These are phyloP conservation scores for Lucifuga dentata DNA, from an alignment of 2,113 vertebrate genomes.

Conservation along the genomic window DNA sequence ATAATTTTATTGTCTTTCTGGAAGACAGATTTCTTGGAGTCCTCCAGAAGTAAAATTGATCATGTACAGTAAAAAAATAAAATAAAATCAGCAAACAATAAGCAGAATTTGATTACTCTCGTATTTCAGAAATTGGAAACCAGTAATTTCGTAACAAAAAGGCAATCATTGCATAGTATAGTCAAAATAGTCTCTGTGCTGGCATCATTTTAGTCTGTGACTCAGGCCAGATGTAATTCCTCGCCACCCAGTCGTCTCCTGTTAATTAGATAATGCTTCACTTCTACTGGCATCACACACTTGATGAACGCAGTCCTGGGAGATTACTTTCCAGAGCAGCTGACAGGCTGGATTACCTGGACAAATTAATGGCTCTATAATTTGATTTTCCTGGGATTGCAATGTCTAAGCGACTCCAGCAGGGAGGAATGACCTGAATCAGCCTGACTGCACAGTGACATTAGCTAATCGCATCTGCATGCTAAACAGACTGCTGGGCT, in stretches of 20 bases:
- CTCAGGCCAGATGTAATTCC: conserved; percentile 60
- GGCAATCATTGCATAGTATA: no score
- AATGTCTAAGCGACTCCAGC: conserved; percentile 78
- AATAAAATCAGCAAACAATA: neutral
- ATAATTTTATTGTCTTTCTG: conserved; percentile 8
- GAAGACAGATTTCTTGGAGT: conserved; percentile 2
- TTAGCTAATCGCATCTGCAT: conserved; percentile 80
- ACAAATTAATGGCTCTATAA: conserved; percentile 88
- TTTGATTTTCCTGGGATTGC: conserved; percentile 84
- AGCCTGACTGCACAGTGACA: conserved; percentile 67
- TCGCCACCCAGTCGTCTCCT: conserved; percentile 53
- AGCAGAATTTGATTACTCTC: conserved; percentile 12
- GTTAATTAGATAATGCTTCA: conserved; percentile 83
- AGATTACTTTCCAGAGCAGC: conserved; percentile 80
- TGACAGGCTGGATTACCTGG: conserved; percentile 85
- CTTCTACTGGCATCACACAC: conserved; percentile 78
- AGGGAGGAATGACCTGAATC: conserved; percentile 69
- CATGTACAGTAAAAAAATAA: neutral
- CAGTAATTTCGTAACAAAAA: no score
- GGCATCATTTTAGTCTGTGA: conserved; percentile 34
- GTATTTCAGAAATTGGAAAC: neutral
- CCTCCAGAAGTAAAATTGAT: conserved; percentile 1
- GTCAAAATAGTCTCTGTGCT: conserved; percentile 10
- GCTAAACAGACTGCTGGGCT: conserved; percentile 68
- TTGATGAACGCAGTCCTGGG: conserved; percentile 82